Evolutionary conservation across 2,797 vertebrate species (phyloP), one percentile per base, ranked within the genome.

Genomic region (Rhynchotus rufescens): DNA sequence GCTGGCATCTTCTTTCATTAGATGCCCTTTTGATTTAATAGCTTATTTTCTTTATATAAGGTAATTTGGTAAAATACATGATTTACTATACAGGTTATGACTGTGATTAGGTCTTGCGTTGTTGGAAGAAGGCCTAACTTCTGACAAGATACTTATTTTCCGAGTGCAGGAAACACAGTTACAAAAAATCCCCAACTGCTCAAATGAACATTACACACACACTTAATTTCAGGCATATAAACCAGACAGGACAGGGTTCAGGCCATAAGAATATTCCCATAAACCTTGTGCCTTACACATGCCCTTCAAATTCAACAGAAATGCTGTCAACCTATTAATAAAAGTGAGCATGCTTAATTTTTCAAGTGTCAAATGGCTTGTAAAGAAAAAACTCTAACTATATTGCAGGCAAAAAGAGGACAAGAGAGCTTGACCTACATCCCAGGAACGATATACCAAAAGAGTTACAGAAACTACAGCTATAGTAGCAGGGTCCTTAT

Each of bases 311-410:
- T 84, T 92, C 64, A 73, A 44, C 23, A 56, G 74, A 64, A 56
- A 67, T 56, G 54, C 54, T 5, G 7, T 56, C 17, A n/a, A 56
- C 30, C n/a, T 56, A 12, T 17, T 30, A 54, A 54, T 54, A 47
- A 56, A 93, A 87, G 62, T 56, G 92, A 89, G 59, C 34, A 40
- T 11, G 21, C 16, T 52, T 61, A 75, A 86, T 90, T 93, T 87
- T 89, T 90, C 56, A 81, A 81, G 30, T 45, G 30, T 84, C 80
- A 93, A 79, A 69, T 2, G 16, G 57, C 81, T 86, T 86, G 51
- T 77, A 81, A 89, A 86, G 92, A 74, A 86, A 93, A 74, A 61
- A 60, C 23, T 56, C 25, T 36, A 52, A 83, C 78, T 76, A 71
- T 15, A 77, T 30, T 64, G 14, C 44, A 84, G 56, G 51, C 44